These are phyloP conservation scores for Sylvia atricapilla DNA, from an alignment of 2,113 vertebrate species.

Conservation along the genomic window DNA sequence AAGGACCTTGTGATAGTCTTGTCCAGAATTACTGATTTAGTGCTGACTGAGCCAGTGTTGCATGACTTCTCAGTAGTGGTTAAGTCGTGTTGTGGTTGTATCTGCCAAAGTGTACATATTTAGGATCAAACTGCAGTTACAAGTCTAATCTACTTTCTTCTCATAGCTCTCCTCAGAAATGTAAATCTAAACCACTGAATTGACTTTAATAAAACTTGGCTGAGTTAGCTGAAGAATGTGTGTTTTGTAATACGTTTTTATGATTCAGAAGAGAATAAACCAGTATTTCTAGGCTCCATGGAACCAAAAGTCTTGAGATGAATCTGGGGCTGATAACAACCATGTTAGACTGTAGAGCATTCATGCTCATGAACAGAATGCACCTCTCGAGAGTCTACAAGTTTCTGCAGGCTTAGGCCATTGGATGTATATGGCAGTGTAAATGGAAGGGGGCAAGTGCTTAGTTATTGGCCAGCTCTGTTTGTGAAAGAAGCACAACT, in stretches of 20 bases:
- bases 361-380: neutral
- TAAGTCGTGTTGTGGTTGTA: neutral
- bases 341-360: neutral
- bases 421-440: too few relatives aligned
- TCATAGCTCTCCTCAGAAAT: neutral
- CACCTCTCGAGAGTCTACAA: rapidly evolving
- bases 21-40: neutral
- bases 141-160: neutral
- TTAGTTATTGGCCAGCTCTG: neutral
- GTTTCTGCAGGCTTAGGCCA: neutral
- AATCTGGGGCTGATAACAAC: neutral
- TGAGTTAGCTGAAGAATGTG: neutral
- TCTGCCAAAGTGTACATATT: neutral
- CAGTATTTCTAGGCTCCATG: slow-evolving; percentile 19
- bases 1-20: neutral
- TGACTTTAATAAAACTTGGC: neutral
- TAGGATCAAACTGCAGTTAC: neutral
- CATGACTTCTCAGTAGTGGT: neutral
- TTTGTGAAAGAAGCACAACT: neutral
- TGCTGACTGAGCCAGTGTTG: neutral
- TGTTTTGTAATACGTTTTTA: neutral
- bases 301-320: neutral
- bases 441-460: neutral
- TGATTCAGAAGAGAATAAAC: slow-evolving; percentile 38
- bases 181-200: neutral